phyloP scores from a whole-genome alignment of 2,888 invertebrate genomes.

The Amaurobius ferox region DNA sequence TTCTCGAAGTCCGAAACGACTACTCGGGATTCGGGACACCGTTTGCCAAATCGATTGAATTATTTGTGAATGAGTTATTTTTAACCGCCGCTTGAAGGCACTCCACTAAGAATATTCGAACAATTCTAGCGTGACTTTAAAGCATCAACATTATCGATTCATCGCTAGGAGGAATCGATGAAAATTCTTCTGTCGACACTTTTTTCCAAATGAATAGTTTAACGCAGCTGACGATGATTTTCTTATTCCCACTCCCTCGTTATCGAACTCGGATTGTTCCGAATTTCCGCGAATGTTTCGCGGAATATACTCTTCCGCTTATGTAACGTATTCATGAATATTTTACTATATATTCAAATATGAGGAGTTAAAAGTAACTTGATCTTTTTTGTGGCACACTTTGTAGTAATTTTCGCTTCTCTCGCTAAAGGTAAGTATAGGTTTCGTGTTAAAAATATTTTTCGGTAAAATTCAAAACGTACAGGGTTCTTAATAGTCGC shows the following conservation, averaged over 20 bases:
- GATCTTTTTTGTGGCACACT: no score
- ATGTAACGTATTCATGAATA: neutral
- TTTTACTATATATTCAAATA: no score
- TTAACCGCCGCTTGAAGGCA: slow-evolving; percentile 14
- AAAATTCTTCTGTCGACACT: neutral
- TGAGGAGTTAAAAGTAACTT: no score
- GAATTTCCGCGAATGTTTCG: neutral
- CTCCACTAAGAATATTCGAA: neutral
- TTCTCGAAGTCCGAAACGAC: neutral
- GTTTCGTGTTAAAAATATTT: no score
- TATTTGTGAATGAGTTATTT: slow-evolving; percentile 29
- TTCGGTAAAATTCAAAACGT: no score
- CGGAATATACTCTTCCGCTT: neutral
- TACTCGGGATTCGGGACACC: neutral
- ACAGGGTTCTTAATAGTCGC: no score
- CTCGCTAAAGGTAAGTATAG: no score
- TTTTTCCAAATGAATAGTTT: slow-evolving; percentile 2
- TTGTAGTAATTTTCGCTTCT: no score
- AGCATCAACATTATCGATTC: slow-evolving; percentile 24
- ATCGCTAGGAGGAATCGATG: neutral
- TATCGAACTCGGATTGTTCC: neutral
- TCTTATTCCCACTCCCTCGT: neutral
- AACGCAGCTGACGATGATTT: neutral
- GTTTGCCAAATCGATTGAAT: slow-evolving; percentile 7
- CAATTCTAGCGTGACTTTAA: slow-evolving; percentile 19